Evolutionary conservation across 2,888 invertebrate genomes (phyloP).

Genomic region (Agriopis marginaria): DNA sequence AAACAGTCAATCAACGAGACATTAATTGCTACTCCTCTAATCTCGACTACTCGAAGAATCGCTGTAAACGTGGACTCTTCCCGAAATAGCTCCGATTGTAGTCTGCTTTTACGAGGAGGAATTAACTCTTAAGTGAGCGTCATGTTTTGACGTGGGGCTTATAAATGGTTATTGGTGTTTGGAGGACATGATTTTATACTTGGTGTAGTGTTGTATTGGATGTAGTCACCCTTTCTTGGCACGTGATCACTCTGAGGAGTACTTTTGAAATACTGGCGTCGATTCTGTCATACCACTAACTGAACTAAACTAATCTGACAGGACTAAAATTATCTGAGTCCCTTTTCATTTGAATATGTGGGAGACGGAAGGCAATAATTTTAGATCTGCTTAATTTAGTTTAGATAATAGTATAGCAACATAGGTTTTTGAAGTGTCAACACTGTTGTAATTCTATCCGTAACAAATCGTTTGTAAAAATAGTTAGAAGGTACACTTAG

Average conservation of each 20-base stretch:
- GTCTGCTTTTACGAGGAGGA: slow-evolving; percentile 66
- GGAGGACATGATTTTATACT: slow-evolving; percentile 62
- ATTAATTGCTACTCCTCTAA: slow-evolving; percentile 73
- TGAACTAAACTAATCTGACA: too few species aligned
- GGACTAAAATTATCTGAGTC: too few species aligned
- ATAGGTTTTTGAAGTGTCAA: too few species aligned
- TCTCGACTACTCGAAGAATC: slow-evolving; percentile 71
- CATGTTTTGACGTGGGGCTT: slow-evolving; percentile 77
- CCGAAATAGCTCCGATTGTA: slow-evolving; percentile 75
- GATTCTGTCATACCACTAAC: background rate
- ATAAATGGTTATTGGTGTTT: slow-evolving; percentile 73
- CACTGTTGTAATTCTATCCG: too few species aligned
- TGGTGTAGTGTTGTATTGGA: slow-evolving; percentile 35
- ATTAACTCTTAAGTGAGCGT: slow-evolving; percentile 61
- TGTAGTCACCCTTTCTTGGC: slow-evolving; percentile 10
- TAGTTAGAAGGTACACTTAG: too few species aligned
- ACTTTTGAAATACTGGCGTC: background rate
- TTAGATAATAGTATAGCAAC: too few species aligned
- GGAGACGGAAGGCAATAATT: too few species aligned
- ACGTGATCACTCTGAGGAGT: background rate
- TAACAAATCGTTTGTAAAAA: too few species aligned
- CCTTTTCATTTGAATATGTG: too few species aligned
- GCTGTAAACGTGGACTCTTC: slow-evolving; percentile 61
- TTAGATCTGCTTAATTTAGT: too few species aligned
- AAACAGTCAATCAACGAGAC: slow-evolving; percentile 75